Evolutionary conservation across 2,888 invertebrate species (phyloP).

Genomic region (Chesias legatella): DNA sequence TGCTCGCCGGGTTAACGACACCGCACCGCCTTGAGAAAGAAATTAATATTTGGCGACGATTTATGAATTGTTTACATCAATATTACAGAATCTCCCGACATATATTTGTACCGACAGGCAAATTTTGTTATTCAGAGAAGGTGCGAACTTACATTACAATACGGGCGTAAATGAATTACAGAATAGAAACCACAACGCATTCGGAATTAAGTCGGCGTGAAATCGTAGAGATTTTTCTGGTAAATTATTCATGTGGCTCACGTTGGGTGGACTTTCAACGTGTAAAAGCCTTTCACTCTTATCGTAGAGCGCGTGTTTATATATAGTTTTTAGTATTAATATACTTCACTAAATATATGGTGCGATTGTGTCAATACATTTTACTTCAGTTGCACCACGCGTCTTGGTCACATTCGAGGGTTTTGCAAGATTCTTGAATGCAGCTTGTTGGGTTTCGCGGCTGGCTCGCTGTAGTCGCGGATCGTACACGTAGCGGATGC

Average conservation of each 20-base stretch:
- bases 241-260: slow-evolving; percentile 79
- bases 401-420: slow-evolving; percentile 12
- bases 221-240: slow-evolving; percentile 80
- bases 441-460: slow-evolving; percentile 19
- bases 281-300: slow-evolving; percentile 78
- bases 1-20: slow-evolving; percentile 46
- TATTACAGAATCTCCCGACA: slow-evolving; percentile 19
- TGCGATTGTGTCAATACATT: neutral
- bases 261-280: slow-evolving; percentile 72
- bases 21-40: slow-evolving; percentile 38
- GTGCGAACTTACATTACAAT: slow-evolving; percentile 54
- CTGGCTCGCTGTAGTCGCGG: slow-evolving; percentile 21
- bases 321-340: slow-evolving; percentile 17
- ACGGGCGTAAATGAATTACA: slow-evolving; percentile 66
- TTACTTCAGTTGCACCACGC: slow-evolving; percentile 23
- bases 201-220: slow-evolving; percentile 75
- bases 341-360: neutral
- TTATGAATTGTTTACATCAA: slow-evolving; percentile 11
- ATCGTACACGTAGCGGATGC: slow-evolving; percentile 57
- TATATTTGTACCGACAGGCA: slow-evolving; percentile 22
- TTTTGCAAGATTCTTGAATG: slow-evolving; percentile 26
- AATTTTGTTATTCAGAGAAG: slow-evolving; percentile 40
- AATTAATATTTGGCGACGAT: slow-evolving; percentile 15
- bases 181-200: slow-evolving; percentile 75
- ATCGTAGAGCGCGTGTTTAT: slow-evolving; percentile 51